Base-by-base conservation (phyloP, 2,888 invertebrate species). In the Apotomis turbidana region DNA sequence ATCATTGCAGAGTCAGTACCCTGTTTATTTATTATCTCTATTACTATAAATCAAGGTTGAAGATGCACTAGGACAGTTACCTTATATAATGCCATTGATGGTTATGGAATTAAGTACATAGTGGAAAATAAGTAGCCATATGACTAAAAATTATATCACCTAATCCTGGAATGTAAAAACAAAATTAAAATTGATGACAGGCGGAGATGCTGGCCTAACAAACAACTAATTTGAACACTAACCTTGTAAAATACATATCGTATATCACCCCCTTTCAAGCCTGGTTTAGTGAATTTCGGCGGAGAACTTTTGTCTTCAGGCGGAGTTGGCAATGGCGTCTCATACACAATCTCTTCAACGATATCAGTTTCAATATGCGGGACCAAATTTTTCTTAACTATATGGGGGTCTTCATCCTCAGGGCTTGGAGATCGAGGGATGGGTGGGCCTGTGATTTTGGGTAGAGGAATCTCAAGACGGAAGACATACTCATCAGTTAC, bases 401-500 rank as follows among this genome's bases (percentile, higher is more conserved):
- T 89, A 69, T 86, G 76, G 2, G 86, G 86, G 51, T 92, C 91
- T 76, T 91, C 93, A 0, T 87, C 85, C 0, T 81, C 77, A 3
- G 83, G 78, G 5, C 79, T 81, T n/a, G 79, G 79, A 36, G 83
- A 87, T 74, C 81, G 80, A 0, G 85, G 87, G 0, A 87, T 74
- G 0, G 84, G 84, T 6, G 83, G 76, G 4, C 84, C 80, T 41
- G 83, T 76, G n/a, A 83, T 85, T 80, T 87, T 90, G 0, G 90
- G 90, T n/a, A 90, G 73, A 9, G 87, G 86, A 0, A 87, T 83
- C 61, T 83, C 76, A 2, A 93, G 81, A 75, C 88, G 86, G 68
- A 93, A 93, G 0, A 93, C 77, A 68, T 93, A 93, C 82, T 92
- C 92, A 58, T 93, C 93, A 1, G 87, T 89, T 55, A 93, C 67